Evolutionary conservation across 37 sponge, comb jelly and placozoan species (phyloP).

Genomic region (Aplysina aerophoba): DNA sequence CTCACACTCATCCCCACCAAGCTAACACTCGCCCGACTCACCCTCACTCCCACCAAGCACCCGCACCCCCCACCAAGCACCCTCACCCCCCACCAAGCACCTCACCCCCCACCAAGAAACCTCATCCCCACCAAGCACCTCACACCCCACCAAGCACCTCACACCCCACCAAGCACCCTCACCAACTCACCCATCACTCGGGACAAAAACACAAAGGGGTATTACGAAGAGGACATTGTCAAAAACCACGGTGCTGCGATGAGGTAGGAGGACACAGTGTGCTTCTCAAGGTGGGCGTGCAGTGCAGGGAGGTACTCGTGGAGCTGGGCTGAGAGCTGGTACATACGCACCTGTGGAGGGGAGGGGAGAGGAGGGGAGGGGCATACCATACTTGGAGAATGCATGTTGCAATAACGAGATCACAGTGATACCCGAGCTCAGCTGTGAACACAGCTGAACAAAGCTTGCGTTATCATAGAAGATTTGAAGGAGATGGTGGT

Average conservation of each 20-base stretch:
- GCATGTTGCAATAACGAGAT: too few species aligned
- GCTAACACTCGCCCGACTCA: too few species aligned
- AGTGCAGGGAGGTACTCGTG: constrained; percentile 75
- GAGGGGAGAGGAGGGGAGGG: background rate
- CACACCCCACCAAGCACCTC: background rate
- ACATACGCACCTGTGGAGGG: constrained; percentile 60
- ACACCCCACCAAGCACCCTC: constrained; percentile 12
- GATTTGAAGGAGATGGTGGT: too few species aligned
- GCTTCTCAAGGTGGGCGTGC: constrained; percentile 63
- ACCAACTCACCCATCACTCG: constrained; percentile 82
- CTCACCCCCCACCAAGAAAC: too few species aligned
- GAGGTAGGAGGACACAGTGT: constrained; percentile 76
- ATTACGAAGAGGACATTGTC: constrained; percentile 89
- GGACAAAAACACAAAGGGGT: constrained; percentile 71
- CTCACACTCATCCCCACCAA: too few species aligned
- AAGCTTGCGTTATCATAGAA: too few species aligned
- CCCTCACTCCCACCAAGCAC: too few species aligned
- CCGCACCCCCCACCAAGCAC: too few species aligned
- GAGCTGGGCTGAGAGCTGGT: constrained; percentile 85
- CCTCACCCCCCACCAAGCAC: too few species aligned
- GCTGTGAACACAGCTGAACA: too few species aligned
- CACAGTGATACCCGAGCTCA: too few species aligned
- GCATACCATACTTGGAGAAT: too few species aligned
- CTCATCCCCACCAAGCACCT: background rate
- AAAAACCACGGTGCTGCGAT: constrained; percentile 95